These are phyloP conservation scores for Synergus gifuensis DNA, from an alignment of 2,888 invertebrate genomes.

Conservation along the genomic window DNA sequence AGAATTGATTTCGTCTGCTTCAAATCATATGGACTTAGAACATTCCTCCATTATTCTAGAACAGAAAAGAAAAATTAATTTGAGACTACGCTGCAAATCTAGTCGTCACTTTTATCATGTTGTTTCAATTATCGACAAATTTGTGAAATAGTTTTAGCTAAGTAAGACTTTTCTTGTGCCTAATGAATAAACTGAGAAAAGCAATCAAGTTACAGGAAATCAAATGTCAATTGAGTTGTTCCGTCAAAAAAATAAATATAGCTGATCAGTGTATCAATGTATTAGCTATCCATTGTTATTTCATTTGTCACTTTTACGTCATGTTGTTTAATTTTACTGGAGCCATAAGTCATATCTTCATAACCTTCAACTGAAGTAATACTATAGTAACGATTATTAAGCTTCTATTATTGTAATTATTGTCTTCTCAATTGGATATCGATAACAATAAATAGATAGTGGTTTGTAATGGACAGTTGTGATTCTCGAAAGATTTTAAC, in stretches of 20 bases:
- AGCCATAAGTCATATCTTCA: slow-evolving; percentile 63
- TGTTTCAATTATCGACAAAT: slow-evolving; percentile 14
- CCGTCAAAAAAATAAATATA: slow-evolving; percentile 8
- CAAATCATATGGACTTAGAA: not conserved
- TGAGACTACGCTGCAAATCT: slow-evolving; percentile 26
- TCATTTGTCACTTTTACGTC: slow-evolving; percentile 74
- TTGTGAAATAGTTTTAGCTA: slow-evolving; percentile 17
- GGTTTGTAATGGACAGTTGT: slow-evolving; percentile 40
- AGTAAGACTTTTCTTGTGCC: slow-evolving; percentile 9
- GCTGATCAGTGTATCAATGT: slow-evolving; percentile 64
- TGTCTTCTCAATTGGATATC: slow-evolving; percentile 35
- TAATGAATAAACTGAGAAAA: not conserved
- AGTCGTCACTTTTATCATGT: slow-evolving; percentile 16
- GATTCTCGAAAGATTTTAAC: slow-evolving; percentile 26
- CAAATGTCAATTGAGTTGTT: slow-evolving; percentile 18
- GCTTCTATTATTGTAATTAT: slow-evolving; percentile 38
- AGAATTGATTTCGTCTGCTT: not conserved
- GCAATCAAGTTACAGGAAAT: not conserved
- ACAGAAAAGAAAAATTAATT: not conserved
- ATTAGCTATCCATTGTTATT: slow-evolving; percentile 70
- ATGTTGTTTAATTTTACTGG: slow-evolving; percentile 73
- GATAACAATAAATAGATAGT: slow-evolving; percentile 41
- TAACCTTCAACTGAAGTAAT: slow-evolving; percentile 66
- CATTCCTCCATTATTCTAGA: not conserved
- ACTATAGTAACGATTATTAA: slow-evolving; percentile 46